These are phyloP conservation scores for Phrynocephalus forsythii DNA, from an alignment of 2,797 vertebrate species.

Conservation along the genomic window DNA sequence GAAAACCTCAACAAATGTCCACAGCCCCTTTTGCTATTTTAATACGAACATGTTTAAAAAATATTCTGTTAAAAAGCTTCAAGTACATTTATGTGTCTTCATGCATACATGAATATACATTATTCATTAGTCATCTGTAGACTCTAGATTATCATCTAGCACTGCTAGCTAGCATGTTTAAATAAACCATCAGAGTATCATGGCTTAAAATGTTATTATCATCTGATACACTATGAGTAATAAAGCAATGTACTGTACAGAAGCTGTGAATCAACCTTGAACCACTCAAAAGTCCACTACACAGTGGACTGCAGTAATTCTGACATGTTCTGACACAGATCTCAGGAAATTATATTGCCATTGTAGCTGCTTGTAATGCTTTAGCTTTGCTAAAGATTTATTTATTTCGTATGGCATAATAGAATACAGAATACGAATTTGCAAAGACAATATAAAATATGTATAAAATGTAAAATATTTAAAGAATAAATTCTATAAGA, in stretches of 20 bases:
- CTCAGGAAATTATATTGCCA: background rate
- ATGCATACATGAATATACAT: background rate
- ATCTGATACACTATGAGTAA: background rate
- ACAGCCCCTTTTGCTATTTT: background rate
- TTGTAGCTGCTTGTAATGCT: background rate
- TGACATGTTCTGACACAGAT: background rate
- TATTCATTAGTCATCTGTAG: background rate
- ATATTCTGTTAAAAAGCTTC: background rate
- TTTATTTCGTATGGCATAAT: no score
- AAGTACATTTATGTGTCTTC: background rate
- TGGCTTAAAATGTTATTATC: background rate
- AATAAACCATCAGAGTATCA: background rate
- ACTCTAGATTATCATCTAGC: background rate
- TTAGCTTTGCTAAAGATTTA: background rate
- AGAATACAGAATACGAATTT: no score
- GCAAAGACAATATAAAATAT: no score
- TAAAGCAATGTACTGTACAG: background rate
- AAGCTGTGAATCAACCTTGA: background rate
- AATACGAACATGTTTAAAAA: no score
- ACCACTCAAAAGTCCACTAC: background rate
- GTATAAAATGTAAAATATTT: no score
- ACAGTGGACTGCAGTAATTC: background rate
- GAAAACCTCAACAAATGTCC: background rate
- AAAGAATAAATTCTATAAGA: no score
- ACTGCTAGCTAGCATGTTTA: background rate